Percentiles rank a stretch among this genome's conserved stretches.
These are phyloP conservation scores for Falco biarmicus DNA, from an alignment of 2,797 vertebrate genomes.

Conservation along the genomic window DNA sequence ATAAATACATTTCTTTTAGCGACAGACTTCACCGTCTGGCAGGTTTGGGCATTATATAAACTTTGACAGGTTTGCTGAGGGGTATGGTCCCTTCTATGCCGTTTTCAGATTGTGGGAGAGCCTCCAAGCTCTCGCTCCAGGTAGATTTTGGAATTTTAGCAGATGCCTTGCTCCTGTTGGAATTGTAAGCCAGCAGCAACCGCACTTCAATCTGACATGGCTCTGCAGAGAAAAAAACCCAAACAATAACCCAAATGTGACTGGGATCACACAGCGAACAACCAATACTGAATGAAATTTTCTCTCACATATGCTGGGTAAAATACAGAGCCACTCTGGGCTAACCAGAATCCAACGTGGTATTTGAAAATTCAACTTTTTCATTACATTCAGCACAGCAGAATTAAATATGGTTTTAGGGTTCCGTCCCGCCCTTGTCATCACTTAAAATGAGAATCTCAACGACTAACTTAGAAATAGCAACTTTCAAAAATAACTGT, in stretches of 20 bases:
- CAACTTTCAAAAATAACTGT: neutral
- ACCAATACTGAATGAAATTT: neutral
- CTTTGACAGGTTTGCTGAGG: constrained; percentile 94
- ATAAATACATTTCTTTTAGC: accelerated
- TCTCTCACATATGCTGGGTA: neutral
- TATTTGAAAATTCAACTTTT: neutral
- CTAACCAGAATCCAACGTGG: neutral
- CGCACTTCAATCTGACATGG: constrained; percentile 93
- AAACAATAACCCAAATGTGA: neutral
- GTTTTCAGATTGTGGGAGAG: constrained; percentile 78
- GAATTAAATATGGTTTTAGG: neutral
- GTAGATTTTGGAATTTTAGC: constrained; percentile 65
- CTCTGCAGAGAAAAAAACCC: constrained; percentile 76
- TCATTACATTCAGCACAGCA: neutral
- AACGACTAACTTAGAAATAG: neutral
- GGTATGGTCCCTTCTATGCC: constrained; percentile 92
- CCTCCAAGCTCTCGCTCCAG: constrained; percentile 85
- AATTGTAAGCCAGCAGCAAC: constrained; percentile 91
- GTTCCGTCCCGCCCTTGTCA: neutral
- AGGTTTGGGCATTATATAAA: constrained; percentile 97
- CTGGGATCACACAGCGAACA: neutral
- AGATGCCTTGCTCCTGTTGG: constrained; percentile 77
- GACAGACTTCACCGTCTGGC: constrained; percentile 80
- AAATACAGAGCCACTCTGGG: neutral
- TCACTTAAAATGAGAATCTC: neutral